Evolutionary conservation across 2,797 vertebrate species (phyloP).

Genomic region (Oreonectes daqikongensis): DNA sequence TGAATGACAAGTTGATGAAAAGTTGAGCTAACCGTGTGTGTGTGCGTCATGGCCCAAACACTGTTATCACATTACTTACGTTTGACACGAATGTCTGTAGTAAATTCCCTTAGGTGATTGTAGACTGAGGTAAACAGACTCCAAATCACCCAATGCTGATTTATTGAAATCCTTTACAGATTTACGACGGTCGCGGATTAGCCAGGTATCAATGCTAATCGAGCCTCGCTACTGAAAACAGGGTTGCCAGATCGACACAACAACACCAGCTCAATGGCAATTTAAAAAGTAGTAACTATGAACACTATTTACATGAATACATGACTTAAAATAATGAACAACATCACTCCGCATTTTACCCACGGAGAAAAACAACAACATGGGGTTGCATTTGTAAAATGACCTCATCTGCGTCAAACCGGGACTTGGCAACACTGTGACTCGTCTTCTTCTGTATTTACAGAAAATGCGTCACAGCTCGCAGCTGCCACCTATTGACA

Average conservation of each 20-base stretch:
- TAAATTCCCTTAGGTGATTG: background rate
- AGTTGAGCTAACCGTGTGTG: background rate
- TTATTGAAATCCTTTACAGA: background rate
- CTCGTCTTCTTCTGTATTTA: background rate
- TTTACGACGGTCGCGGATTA: background rate
- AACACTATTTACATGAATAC: too few species aligned
- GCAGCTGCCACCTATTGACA: background rate
- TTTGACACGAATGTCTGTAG: conserved; percentile 8
- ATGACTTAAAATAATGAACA: too few species aligned
- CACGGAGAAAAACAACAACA: too few species aligned
- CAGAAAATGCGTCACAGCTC: background rate
- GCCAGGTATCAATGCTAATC: background rate
- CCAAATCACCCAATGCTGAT: background rate
- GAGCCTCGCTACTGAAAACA: background rate
- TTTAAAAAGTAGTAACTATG: too few species aligned
- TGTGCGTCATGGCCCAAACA: background rate
- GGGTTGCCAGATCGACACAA: too few species aligned
- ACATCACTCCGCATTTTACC: too few species aligned
- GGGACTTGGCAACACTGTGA: too few species aligned
- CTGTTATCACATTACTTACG: conserved; percentile 24
- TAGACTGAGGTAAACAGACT: background rate
- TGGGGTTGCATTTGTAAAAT: too few species aligned
- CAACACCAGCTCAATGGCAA: too few species aligned
- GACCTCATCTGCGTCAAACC: too few species aligned
- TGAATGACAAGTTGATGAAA: conserved; percentile 7